Percentiles rank a stretch among this genome's conserved stretches.
Conservation (phyloP, 2,797 vertebrate genomes). For the Onychomys torridus region DNA sequence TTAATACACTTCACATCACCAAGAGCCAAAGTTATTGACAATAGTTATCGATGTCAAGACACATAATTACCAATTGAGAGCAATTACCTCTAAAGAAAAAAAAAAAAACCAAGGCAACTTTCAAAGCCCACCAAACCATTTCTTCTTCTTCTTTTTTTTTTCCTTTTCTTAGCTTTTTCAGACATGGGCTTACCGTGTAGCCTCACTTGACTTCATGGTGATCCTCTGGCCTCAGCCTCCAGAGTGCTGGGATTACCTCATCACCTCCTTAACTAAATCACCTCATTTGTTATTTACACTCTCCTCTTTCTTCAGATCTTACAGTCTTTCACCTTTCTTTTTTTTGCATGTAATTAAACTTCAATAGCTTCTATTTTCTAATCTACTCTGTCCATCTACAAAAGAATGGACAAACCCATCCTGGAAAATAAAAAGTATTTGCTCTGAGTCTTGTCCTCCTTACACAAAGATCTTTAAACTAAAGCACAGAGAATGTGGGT, state of each 20-base stretch:
- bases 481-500: background rate
- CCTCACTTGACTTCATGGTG: background rate
- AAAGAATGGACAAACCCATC: background rate
- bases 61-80: conserved; percentile 24
- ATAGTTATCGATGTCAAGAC: conserved; percentile 28
- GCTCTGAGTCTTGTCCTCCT: background rate
- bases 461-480: conserved; percentile 41
- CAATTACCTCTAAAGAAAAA: background rate
- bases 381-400: background rate
- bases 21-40: conserved; percentile 32
- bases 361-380: conserved; percentile 10
- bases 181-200: background rate
- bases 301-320: background rate
- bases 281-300: too few relatives aligned
- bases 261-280: conserved; percentile 3
- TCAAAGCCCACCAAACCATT: background rate
- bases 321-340: background rate
- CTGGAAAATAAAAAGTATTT: conserved; percentile 47
- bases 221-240: background rate
- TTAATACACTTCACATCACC: conserved; percentile 20
- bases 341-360: background rate
- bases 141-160: too few relatives aligned
- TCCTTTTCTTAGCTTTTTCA: background rate
- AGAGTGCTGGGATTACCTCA: background rate
- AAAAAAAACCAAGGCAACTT: background rate